Base-by-base conservation (phyloP, 2,113 vertebrate genomes). In the Zapornia atra region DNA sequence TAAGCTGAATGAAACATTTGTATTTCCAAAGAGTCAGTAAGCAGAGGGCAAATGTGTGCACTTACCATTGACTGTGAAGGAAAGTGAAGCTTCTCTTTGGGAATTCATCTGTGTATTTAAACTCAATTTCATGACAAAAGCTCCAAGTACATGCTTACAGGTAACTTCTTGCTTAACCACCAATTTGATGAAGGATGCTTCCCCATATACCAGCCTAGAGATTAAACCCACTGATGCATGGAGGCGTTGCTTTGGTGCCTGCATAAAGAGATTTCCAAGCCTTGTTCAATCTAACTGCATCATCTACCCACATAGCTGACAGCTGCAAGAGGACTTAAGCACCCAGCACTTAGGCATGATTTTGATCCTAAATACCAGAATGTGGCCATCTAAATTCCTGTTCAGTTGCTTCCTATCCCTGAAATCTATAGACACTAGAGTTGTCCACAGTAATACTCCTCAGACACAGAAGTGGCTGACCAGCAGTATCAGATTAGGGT, bases 401-500 rank as follows among this genome's bases (percentile, higher is more conserved):
- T 42, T 80, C 18, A 44, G 14, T n/a, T 75, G 36, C 29, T 56
- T 89, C 15, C 22, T 34, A 19, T 34, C 18, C 14, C 50, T 66
- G 54, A 73, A 89, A 86, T 28, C 29, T 48, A 46, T 4, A 79
- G 61, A 68, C 2, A 2, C 13, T 18, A 26, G 11, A 63, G 53
- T 0, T 46, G 42, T 38, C 21, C 53, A 75, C 64, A 59, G 65
- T 9, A 66, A 71, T 16, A 36, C 5, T 68, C 42, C 65, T 59
- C n/a, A 80, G 59, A 80, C 17, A 36, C 22, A 40, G 50, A 83
- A 81, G 44, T 9, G 18, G 65, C 76, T 72, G 75, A 72, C 18
- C 12, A 77, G 85, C 61, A 92, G 36, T 0, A 0, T 14, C 4
- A 2, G 34, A 8, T 11, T 29, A 73, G 2, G 1, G 44, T 61